Conservation (phyloP, 2,797 vertebrate species). For the Diglossa cyanea region DNA sequence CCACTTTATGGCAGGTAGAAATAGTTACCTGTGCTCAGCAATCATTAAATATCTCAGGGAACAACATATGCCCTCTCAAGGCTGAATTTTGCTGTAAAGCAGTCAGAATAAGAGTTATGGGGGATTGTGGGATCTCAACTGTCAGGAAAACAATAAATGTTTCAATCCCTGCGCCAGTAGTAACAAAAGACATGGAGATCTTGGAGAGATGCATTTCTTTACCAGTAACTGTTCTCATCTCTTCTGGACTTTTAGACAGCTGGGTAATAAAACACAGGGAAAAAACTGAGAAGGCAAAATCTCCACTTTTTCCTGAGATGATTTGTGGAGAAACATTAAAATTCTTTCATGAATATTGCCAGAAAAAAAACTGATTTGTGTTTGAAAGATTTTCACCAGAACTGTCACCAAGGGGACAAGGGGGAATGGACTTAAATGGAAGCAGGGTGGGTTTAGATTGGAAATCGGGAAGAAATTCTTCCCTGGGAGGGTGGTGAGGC, state of each 20-base stretch:
- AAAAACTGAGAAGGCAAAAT: background rate
- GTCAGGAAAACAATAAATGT: background rate
- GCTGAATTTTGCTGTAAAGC: background rate
- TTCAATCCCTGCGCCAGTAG: background rate
- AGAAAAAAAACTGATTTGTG: background rate
- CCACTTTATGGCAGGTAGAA: background rate
- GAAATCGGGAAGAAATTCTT: background rate
- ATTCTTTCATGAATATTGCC: background rate
- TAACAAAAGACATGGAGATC: background rate
- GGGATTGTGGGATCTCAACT: background rate
- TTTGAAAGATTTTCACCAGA: background rate
- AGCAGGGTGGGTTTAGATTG: background rate
- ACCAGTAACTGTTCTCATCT: background rate
- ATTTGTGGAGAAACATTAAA: background rate
- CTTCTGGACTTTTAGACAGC: background rate
- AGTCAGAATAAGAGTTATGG: background rate
- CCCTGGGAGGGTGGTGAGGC: fast-evolving
- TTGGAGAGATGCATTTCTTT: background rate
- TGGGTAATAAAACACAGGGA: background rate
- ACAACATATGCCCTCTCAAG: background rate
- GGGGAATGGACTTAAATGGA: background rate
- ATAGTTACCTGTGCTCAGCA: background rate
- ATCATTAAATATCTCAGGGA: background rate
- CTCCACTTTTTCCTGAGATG: background rate
- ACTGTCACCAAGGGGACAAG: fast-evolving